Evolutionary conservation across 2,888 invertebrate genomes (phyloP), one percentile per base, ranked within the genome.

Genomic region (Nomada ruficornis): DNA sequence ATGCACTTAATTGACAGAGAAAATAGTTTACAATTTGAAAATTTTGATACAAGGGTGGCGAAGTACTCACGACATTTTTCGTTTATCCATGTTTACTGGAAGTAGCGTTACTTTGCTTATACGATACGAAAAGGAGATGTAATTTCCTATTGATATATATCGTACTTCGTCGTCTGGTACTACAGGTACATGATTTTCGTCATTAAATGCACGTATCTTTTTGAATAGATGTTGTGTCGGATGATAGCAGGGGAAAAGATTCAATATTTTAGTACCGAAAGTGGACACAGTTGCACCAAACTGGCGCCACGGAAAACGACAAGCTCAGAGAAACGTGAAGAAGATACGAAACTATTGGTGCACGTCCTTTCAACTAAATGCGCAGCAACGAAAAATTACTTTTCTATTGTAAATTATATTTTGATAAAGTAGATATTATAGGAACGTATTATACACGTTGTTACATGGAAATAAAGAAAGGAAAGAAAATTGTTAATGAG

Each of bases 61-160:
- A 59, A 80, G 83, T 90, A 94, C 94, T 94, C 90, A 94, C 94
- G 94, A 94, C 89, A 94, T 91, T 93, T 93, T 94, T 91, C 94
- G 91, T 85, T 89, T 92, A 80, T 94, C 94, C 94, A 94, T 94
- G 84, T 68, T 82, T 83, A 79, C 75, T 59, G 29, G 73, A 64
- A 67, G 29, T 42, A 52, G 9, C 7, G 57, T 71, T 69, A 68
- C 62, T 80, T 36, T 23, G 59, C 57, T 60, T 60, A 44, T 13
- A 68, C 60, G 42, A 72, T 42, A 55, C 65, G 26, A 69, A 80
- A 71, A 70, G 36, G 20, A 44, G 65, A 75, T 77, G 67, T 74
- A 62, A 50, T 62, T 29, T 65, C 55, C 36, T 52, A 76, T 52
- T 42, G 65, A 52, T 42, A 50, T 65, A 60, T 26, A 80, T 65